Conservation (phyloP, 2,888 invertebrate genomes). For the Phalera bucephala region DNA sequence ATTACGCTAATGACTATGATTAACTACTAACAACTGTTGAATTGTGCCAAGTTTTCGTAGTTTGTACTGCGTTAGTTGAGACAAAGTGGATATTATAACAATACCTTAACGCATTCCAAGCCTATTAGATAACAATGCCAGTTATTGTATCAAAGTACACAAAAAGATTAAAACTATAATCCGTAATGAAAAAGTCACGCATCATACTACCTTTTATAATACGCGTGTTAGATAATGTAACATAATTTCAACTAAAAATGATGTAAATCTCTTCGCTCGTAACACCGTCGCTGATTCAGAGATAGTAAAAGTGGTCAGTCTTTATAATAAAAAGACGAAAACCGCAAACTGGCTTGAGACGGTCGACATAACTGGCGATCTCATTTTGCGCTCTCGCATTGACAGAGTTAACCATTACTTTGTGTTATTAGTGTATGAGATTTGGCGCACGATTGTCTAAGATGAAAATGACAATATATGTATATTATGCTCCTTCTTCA, state of each 20-base stretch:
- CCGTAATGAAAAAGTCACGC: no score
- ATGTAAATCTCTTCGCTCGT: conserved; percentile 41
- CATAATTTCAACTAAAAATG: conserved; percentile 40
- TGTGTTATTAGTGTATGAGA: not conserved
- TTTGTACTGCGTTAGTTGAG: no score
- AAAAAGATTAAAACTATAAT: not conserved
- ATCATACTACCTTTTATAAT: conserved; percentile 24
- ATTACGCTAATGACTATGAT: no score
- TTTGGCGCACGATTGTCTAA: no score
- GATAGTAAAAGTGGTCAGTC: conserved; percentile 68
- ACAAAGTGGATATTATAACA: no score
- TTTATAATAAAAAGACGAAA: conserved; percentile 42
- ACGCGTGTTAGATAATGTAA: conserved; percentile 34
- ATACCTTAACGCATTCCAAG: no score
- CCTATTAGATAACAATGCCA: not conserved
- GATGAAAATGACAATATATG: no score
- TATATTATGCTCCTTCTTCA: no score
- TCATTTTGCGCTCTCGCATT: conserved; percentile 8
- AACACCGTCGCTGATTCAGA: conserved; percentile 38
- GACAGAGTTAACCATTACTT: not conserved
- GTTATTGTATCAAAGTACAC: not conserved
- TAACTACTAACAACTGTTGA: no score
- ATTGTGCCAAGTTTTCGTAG: no score
- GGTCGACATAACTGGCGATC: conserved; percentile 37
- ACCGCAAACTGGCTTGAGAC: conserved; percentile 23